Percentiles rank a stretch among this genome's conserved stretches.
phyloP scores from a whole-genome alignment of 2,888 invertebrate species.

The Globia sparganii region DNA sequence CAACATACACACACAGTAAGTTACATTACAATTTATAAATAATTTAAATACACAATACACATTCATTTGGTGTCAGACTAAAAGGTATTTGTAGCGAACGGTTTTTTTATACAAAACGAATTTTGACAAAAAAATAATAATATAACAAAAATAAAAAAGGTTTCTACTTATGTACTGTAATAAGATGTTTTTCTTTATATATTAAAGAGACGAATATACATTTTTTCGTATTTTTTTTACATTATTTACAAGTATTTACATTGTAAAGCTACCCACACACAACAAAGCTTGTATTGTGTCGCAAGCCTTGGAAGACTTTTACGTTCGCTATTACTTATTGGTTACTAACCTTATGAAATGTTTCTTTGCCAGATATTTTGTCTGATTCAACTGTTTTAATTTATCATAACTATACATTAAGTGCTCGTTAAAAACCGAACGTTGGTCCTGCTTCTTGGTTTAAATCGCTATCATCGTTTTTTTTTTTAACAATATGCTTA shows the following conservation, averaged over 20 bases:
- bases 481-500: background rate
- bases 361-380: background rate
- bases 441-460: background rate
- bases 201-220: conserved; percentile 81
- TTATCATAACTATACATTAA: background rate
- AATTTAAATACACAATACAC: conserved; percentile 69
- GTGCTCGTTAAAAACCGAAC: background rate
- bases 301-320: conserved; percentile 39
- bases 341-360: background rate
- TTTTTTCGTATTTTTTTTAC: conserved; percentile 78
- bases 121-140: conserved; percentile 66
- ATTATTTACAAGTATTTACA: conserved; percentile 83
- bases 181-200: conserved; percentile 73
- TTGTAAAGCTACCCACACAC: conserved; percentile 73
- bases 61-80: conserved; percentile 79
- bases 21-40: conserved; percentile 68
- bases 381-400: background rate
- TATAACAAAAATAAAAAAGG: conserved; percentile 80
- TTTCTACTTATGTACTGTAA: conserved; percentile 75
- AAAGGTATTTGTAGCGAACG: conserved; percentile 75
- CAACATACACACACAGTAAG: conserved; percentile 57
- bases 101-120: conserved; percentile 71
- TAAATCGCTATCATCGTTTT: too few relatives aligned
- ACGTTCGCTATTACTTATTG: background rate
- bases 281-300: conserved; percentile 70